Percentiles rank a stretch among this genome's conserved stretches.
Conservation (phyloP, 2,797 vertebrate species). For the Tachyglossus aculeatus region DNA sequence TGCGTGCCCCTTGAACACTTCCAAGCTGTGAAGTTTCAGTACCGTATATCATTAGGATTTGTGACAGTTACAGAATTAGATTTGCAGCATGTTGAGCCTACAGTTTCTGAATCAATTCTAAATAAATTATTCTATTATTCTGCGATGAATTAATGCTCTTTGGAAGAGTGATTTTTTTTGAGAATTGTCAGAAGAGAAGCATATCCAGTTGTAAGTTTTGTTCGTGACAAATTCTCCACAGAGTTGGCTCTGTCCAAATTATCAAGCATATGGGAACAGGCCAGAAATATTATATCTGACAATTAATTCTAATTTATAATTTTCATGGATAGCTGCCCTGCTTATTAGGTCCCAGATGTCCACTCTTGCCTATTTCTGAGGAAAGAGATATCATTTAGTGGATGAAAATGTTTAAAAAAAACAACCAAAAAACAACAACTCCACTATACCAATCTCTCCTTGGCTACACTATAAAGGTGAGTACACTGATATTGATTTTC, state of each 20-base stretch:
- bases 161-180: not conserved
- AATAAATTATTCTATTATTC: not conserved
- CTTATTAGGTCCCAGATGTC: not conserved
- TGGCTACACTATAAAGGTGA: too few species aligned
- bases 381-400: not conserved
- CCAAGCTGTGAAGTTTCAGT: fast-evolving
- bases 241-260: not conserved
- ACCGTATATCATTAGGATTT: not conserved
- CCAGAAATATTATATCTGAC: not conserved
- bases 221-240: not conserved
- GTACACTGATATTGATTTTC: too few species aligned
- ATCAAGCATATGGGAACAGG: not conserved
- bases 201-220: not conserved
- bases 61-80: not conserved
- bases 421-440: too few species aligned
- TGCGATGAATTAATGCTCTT: not conserved
- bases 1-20: not conserved
- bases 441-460: too few species aligned
- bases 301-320: constrained; percentile 6
- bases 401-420: not conserved
- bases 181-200: not conserved
- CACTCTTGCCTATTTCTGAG: not conserved
- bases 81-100: not conserved
- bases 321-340: not conserved
- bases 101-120: not conserved